Base-by-base conservation (phyloP, 2,888 invertebrate species). In the Capitulum mitella region DNA sequence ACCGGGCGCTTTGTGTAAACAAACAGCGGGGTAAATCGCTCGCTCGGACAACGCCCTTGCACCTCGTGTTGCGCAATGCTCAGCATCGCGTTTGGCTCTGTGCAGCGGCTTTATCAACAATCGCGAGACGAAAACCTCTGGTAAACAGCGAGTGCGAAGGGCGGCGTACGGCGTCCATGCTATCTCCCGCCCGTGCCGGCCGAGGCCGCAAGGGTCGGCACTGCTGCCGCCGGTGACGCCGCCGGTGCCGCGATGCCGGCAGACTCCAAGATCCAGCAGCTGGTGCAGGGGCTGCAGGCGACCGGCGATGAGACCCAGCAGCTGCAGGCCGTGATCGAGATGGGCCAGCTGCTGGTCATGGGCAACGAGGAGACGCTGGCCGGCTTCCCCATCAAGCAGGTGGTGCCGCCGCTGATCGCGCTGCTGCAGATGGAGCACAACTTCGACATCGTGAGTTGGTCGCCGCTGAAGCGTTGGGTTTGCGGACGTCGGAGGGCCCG, bases 281-380 rank as follows among this genome's bases (percentile, higher is more conserved):
- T 98, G 77, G 87, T 98, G 75, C 93, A 94, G 82, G 97, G 96
- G 0, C 88, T 98, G 81, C 97, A 97, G 86, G 94, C 97, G 5
- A 92, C 92, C 37, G 94, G 94, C 8, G 97, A 98, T 85, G 97
- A 98, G 85, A 95, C 95, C 16, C 95, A 96, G 84, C 97, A 98
- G 86, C 87, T 98, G 81, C 96, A 97, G 85, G 95, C 97, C 1
- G 97, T 96, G 58, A 97, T 97, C 81, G 97, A 98, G 88, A 97
- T 98, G 97, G 97, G 97, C 86, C 97, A 98, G 88, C 91, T 98
- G 86, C 89, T 98, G 79, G 97, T 98, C 54, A 98, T 98, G 98
- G 98, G 98, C 82, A 98, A 98, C 86, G 98, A 98, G 87, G 98
- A 98, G 86, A 97, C 97, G 0, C 89, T 98, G 78, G 94, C 97